Base-by-base conservation (phyloP, 2,797 vertebrate species). In the Siniperca scherzeri region DNA sequence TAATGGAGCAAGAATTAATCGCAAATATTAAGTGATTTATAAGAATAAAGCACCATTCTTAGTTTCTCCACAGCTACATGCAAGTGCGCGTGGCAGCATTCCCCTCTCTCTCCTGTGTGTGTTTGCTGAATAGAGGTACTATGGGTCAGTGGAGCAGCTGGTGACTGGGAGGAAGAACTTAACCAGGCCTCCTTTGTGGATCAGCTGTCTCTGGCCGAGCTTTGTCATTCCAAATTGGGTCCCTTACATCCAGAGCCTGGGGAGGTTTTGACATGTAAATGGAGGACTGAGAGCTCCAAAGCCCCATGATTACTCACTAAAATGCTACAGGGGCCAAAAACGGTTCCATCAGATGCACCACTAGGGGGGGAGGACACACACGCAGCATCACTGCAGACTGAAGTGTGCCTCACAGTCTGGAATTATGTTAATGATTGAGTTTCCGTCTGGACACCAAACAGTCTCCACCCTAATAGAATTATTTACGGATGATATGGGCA, bases 181-280 rank as follows among this genome's bases (percentile, higher is more conserved):
- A 96, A 96, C 96, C 95, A 96, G 92, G 87, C 91, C 92, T 93
- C 92, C 89, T 95, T 95, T 95, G 94, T 96, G 94, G 93, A 95
- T 96, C 95, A 95, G 95, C 95, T 95, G 94, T 94, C 93, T 94
- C 90, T 91, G 88, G 89, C 92, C 50, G 80, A 92, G 94, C 95
- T 95, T 95, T 95, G 93, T 95, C 93, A 94, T 95, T 94, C 93
- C 94, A 95, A 94, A 94, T 93, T 92, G 92, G 92, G 89, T 91
- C 84, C 87, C 89, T 93, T 89, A 91, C 93, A 94, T 85, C 91
- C 84, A 79, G 78, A 89, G 90, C 87, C 91, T 87, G 81, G 91
- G 93, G 93, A 92, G 92, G 91, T 93, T 94, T 95, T 94, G 87
- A 94, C 93, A 95, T 94, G 93, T 93, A 94, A 95, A 95, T 95